Base-by-base conservation (phyloP, 2,113 vertebrate genomes). In the Athene noctua region DNA sequence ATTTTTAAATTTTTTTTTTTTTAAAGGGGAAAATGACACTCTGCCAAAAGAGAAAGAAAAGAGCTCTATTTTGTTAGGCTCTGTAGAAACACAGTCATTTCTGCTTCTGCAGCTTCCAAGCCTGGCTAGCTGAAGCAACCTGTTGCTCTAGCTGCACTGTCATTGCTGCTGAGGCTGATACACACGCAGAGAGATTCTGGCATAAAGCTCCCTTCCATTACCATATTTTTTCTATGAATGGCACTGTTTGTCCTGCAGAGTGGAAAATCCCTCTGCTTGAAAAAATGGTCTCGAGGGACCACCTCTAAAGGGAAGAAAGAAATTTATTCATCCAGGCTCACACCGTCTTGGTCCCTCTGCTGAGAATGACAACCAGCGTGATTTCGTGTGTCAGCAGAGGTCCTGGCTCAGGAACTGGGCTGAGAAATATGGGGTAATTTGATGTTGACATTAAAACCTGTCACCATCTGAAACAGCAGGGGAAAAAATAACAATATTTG, bases 371-470 rank as follows among this genome's bases (percentile, higher is more conserved):
- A 85, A 96, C 54, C 47, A 89, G 88, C 13, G 7, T 62, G 66
- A 81, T 49, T 72, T 70, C 34, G 4, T 8, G 59, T 88, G 29
- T 73, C 94, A 80, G 63, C 80, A 94, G 52, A 77, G 54, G 86
- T 92, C 80, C 92, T 89, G 54, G 66, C 40, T 44, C 62, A 30
- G 59, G 32, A 97, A 68, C 93, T 20, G 80, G 73, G 71, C 93
- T 89, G 93, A 96, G 95, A 96, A 96, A 96, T 92, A 94, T 13
- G 52, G 83, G 86, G 83, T 92, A 96, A 97, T 97, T 95, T 94
- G 90, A 82, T 87, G 90, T 88, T 94, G 93, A 92, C 95, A 94
- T 97, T 97, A 97, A 97, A 96, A 93, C 78, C 77, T 94, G 94
- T 96, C 90, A 87, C 93, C 92, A 26, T 94, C 82, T 84, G 81